A percentile compares a stretch with the other conserved stretches of the same genome.
These are phyloP conservation scores for Drosophila meridionalis DNA, from an alignment of 2,888 invertebrate genomes.

Conservation along the genomic window DNA sequence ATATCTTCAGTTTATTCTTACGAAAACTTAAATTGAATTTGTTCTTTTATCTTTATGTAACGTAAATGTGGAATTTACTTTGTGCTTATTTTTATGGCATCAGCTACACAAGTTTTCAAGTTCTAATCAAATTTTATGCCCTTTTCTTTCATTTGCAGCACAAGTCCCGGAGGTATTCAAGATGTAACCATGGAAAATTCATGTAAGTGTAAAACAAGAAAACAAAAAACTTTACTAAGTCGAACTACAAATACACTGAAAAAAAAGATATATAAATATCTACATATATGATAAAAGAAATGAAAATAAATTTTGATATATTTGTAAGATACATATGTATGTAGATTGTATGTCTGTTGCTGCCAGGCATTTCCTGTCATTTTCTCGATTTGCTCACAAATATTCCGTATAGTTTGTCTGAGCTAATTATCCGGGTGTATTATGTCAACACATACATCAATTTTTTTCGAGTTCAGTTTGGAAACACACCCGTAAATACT, in stretches of 20 bases:
- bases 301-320: no score
- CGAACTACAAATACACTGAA: background rate
- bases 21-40: background rate
- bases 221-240: background rate
- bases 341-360: background rate
- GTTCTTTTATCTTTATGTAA: background rate
- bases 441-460: constrained; percentile 14
- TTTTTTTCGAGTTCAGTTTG: constrained; percentile 38
- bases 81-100: background rate
- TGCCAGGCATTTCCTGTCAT: background rate
- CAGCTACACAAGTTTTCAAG: background rate
- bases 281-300: no score
- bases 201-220: constrained; percentile 75
- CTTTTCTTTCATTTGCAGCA: constrained; percentile 86
- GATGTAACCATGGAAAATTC: constrained; percentile 88
- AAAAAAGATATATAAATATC: no score
- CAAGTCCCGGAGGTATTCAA: constrained; percentile 89
- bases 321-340: no score
- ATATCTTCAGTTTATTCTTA: background rate
- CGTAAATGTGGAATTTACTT: background rate
- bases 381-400: background rate
- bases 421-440: constrained; percentile 9
- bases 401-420: background rate
- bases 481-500: constrained; percentile 46
- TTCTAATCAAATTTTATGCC: background rate